phyloP scores from a whole-genome alignment of 2,888 invertebrate species.

The Papilio gigon region DNA sequence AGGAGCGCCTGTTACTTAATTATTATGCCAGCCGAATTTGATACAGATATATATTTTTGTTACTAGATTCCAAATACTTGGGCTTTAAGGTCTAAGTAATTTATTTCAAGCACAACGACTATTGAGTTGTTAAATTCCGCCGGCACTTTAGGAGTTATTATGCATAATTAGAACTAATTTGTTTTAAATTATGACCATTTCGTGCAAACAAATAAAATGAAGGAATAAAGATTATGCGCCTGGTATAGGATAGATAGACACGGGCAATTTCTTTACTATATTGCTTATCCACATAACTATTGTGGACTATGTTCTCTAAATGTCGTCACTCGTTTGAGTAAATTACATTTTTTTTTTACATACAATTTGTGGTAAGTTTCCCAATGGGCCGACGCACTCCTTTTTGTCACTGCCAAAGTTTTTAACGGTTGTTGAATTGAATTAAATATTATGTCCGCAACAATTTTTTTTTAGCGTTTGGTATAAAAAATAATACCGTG shows the following conservation, averaged over 20 bases:
- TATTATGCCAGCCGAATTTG: conserved; percentile 76
- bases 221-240: neutral
- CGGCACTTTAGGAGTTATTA: conserved; percentile 23
- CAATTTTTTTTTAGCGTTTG: too few relatives aligned
- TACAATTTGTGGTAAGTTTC: too few relatives aligned
- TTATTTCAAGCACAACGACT: conserved; percentile 35
- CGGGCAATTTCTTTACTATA: too few relatives aligned
- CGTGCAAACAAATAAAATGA: neutral
- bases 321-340: too few relatives aligned
- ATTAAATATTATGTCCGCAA: too few relatives aligned
- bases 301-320: too few relatives aligned
- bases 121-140: conserved; percentile 29
- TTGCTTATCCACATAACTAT: too few relatives aligned
- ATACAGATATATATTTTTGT: conserved; percentile 46
- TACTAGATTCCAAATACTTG: conserved; percentile 41
- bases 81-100: conserved; percentile 39
- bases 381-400: too few relatives aligned
- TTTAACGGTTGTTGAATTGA: too few relatives aligned
- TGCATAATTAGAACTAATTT: conserved; percentile 23
- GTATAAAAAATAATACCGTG: too few relatives aligned
- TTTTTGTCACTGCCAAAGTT: too few relatives aligned
- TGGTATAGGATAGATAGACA: neutral
- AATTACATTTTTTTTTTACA: too few relatives aligned
- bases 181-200: conserved; percentile 2
- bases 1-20: conserved; percentile 79